A percentile compares a stretch with the other conserved stretches of the same genome.
Evolutionary conservation across 2,113 vertebrate species (phyloP).

Genomic region (Lathamus discolor): DNA sequence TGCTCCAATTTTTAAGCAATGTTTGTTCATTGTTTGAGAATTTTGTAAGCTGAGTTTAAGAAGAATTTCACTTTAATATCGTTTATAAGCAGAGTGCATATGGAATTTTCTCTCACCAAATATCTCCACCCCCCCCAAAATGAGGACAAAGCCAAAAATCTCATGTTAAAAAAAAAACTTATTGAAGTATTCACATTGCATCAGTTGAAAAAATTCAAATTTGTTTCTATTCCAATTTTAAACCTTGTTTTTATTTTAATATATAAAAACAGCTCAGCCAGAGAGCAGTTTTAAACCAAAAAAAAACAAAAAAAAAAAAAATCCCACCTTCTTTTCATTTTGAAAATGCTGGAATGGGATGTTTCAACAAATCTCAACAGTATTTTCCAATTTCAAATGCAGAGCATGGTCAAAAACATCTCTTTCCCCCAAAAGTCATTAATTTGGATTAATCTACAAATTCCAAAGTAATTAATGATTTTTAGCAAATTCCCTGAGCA

Average conservation of each 20-base stretch:
- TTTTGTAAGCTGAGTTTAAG: not conserved
- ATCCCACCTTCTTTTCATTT: conserved; percentile 2
- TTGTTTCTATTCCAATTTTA: conserved; percentile 26
- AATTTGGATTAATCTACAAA: not conserved
- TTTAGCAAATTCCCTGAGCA: not conserved
- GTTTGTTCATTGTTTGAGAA: not conserved
- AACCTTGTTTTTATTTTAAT: conserved; percentile 31
- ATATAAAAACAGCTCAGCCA: not conserved
- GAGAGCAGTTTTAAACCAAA: not conserved
- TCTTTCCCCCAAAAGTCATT: not conserved
- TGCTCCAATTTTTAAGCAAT: not conserved
- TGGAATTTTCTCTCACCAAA: not conserved
- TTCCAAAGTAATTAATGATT: not conserved
- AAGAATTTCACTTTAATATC: not conserved
- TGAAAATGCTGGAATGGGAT: not conserved
- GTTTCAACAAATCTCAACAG: not conserved
- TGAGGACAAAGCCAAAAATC: not conserved
- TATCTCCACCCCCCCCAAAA: not conserved
- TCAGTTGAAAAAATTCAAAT: not conserved
- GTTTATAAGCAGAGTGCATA: not conserved
- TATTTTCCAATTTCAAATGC: not conserved
- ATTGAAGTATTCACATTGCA: not conserved
- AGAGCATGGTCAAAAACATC: not conserved
- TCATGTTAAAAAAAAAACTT: not conserved
- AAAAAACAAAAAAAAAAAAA: not conserved